Base-by-base conservation (phyloP, 2,797 vertebrate species). In the Gallirallus australis region DNA sequence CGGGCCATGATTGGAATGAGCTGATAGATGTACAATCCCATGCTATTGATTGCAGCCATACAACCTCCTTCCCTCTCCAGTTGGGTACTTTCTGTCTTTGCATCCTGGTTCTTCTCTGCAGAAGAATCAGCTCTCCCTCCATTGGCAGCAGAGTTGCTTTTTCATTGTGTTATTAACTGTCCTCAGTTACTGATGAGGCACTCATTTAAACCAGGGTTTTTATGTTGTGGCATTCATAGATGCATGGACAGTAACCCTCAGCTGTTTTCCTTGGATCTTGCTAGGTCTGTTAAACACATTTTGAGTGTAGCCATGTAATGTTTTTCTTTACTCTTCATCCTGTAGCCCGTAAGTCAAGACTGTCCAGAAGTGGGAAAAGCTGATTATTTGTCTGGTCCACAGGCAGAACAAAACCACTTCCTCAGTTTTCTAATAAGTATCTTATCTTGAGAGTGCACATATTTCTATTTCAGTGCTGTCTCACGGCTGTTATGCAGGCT, bases 361-460 rank as follows among this genome's bases (percentile, higher is more conserved):
- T 92, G 90, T 81, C 96, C 92, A 94, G 66, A 94, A 96, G 70
- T 78, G 94, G 91, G 89, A 96, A 91, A 92, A 95, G 86, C 87
- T 90, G 70, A 91, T 94, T 90, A 77, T 95, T 95, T 88, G 88
- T 94, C 96, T 92, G 88, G 86, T 94, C 93, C 93, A 85, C 90
- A 79, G 79, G 94, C 86, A 95, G 86, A 96, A 79, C 73, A 75
- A 91, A 97, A 96, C 97, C 97, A 97, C 97, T 98, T 98, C 98
- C 98, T 98, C 92, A 92, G 93, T 96, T 96, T 90, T 97, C 87
- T 92, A 92, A 48, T 94, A 95, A 91, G 80, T 37, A 79, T 81
- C 96, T 98, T 98, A 98, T 98, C 98, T 86, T 85, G 64, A 93
- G 82, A 94, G 69, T 39, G 63, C 98, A 98, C 31, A 70, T 80